Base-by-base conservation (phyloP, 2,797 vertebrate genomes). In the Sebastes variabilis region DNA sequence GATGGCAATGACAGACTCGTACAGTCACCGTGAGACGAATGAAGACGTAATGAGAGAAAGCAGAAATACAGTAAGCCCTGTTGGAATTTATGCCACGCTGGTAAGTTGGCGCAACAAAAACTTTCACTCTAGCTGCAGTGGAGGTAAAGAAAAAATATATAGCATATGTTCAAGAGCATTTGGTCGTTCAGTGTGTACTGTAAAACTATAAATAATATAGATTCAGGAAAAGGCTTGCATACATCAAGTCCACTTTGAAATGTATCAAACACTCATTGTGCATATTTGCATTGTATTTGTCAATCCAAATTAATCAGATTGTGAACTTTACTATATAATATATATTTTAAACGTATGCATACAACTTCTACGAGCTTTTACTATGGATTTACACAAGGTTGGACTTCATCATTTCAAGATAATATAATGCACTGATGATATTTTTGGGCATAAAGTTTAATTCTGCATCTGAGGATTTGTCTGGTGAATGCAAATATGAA, bases 1-100 rank as follows among this genome's bases (percentile, higher is more conserved):
- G 69, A 87, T 94, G 94, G 91, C 93, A 93, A 82, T 92, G 92
- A 94, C 88, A 52, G 92, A 95, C 91, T 84, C 86, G 81, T 83
- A 82, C 79, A 83, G 90, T 90, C 92, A 79, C 72, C 13, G 4
- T 3, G 67, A 88, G 83, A 93, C 86, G 86, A 90, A 95, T 93
- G 91, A 88, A 92, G 88, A 88, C 66, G 56, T 91, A 93, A 93
- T 91, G 92, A 85, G 84, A 84, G 72, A 79, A 91, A 73, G 80
- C 64, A 74, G 73, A 78, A 85, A 75, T 81, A 83, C 60, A 46
- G 64, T 69, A 36, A 69, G 64, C 68, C 42, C 30, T 64, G 72
- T 20, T 74, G 20, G 81, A 85, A 75, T 25, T 46, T 62, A 67
- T 49, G 34, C 61, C 54, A 34, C 1, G 13, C 2, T 64, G 27